These are phyloP conservation scores for Amphiprion percula DNA, from an alignment of 2,113 vertebrate species.

Conservation along the genomic window DNA sequence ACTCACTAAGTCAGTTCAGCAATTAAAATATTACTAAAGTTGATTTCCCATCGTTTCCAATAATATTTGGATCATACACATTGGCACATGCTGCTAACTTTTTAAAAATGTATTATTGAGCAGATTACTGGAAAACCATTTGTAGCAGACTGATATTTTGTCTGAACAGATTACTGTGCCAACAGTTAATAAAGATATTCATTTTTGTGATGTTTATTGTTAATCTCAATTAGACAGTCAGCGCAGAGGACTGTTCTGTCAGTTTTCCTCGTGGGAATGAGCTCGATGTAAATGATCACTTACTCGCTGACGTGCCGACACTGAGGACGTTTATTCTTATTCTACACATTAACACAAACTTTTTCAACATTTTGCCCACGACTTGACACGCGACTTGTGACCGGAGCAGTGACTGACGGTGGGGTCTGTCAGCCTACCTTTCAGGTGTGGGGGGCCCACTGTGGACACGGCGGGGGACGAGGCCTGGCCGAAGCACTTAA, in stretches of 20 bases:
- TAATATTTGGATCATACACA: neutral
- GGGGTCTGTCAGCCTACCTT: conserved; percentile 85
- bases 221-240: conserved; percentile 5
- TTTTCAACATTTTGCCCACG: conserved; percentile 10
- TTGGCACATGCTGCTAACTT: neutral
- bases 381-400: conserved; percentile 32
- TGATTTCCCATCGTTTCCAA: neutral
- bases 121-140: neutral
- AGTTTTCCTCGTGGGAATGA: neutral
- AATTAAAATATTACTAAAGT: neutral
- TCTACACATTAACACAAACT: neutral
- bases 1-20: neutral
- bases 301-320: neutral
- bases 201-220: conserved; percentile 1
- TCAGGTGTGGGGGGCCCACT: conserved; percentile 92
- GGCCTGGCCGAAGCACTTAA: conserved; percentile 93
- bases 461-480: conserved; percentile 91
- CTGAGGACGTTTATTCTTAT: neutral
- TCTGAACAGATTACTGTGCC: neutral
- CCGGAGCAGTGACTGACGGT: conserved; percentile 26
- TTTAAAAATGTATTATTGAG: neutral
- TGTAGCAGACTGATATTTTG: neutral
- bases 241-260: neutral
- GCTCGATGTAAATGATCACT: neutral
- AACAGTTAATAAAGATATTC: neutral